Conservation (phyloP, 2,888 invertebrate species). For the Falcaria lacertinaria region DNA sequence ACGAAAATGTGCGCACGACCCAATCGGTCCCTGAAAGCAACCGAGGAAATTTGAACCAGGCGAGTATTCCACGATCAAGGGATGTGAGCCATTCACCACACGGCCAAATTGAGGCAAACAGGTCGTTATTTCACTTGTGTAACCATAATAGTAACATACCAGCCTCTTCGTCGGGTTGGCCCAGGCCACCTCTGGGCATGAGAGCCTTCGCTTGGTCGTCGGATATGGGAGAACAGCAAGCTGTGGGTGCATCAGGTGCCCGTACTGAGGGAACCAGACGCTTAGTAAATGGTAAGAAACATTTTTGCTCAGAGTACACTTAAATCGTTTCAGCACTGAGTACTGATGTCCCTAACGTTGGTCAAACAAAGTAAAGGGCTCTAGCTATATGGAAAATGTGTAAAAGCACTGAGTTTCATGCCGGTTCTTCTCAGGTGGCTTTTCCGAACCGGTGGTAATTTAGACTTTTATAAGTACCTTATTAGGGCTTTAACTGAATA, state of each 20-base stretch:
- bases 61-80: slow-evolving; percentile 81
- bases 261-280: slow-evolving; percentile 80
- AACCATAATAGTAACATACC: slow-evolving; percentile 70
- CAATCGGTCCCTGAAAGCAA: slow-evolving; percentile 84
- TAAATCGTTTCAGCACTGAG: too few species aligned
- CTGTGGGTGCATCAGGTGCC: slow-evolving; percentile 73
- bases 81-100: slow-evolving; percentile 80
- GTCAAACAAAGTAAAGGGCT: too few species aligned
- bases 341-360: too few species aligned
- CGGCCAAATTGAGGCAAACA: slow-evolving; percentile 78
- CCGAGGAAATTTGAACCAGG: slow-evolving; percentile 78
- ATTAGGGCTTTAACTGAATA: too few species aligned
- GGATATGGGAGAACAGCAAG: slow-evolving; percentile 65
- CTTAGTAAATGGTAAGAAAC: too few species aligned
- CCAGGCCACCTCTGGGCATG: slow-evolving; percentile 44
- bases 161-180: slow-evolving; percentile 51
- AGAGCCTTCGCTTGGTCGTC: slow-evolving; percentile 43
- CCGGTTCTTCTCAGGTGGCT: too few species aligned
- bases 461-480: slow-evolving; percentile 76
- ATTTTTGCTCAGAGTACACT: too few species aligned
- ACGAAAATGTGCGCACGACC: slow-evolving; percentile 82
- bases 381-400: too few species aligned
- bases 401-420: too few species aligned
- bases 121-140: slow-evolving; percentile 81
- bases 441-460: too few species aligned